Evolutionary conservation across 2,797 vertebrate species (phyloP).

Genomic region (Squalus acanthias): DNA sequence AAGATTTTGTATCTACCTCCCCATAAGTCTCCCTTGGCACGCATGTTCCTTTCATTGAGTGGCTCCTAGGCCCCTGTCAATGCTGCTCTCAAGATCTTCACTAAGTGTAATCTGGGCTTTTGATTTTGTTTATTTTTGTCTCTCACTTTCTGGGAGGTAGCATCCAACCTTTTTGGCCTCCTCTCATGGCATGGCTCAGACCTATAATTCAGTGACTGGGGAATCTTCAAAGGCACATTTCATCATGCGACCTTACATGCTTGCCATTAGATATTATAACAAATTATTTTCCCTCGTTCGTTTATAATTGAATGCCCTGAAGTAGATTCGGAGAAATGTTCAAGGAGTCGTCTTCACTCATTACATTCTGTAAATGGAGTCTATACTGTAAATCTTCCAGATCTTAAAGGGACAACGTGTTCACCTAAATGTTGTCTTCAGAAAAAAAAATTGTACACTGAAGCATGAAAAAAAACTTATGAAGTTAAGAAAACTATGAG

Average conservation of each 20-base stretch:
- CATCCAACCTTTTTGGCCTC: background rate
- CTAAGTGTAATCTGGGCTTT: background rate
- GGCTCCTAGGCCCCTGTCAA: background rate
- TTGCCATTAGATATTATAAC: background rate
- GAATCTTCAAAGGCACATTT: background rate
- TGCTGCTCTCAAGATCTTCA: background rate
- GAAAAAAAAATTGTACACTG: background rate
- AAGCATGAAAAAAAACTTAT: background rate
- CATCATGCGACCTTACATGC: background rate
- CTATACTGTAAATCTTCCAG: background rate
- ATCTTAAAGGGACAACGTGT: background rate
- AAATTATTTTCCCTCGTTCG: no score
- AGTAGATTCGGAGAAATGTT: background rate
- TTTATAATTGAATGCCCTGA: background rate
- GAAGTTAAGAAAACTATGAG: background rate
- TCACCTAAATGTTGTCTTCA: background rate
- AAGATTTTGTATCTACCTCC: no score
- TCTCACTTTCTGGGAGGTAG: background rate
- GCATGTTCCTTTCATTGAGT: no score
- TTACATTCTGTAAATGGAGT: background rate
- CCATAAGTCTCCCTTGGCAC: no score
- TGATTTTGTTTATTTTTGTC: background rate
- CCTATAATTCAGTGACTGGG: background rate
- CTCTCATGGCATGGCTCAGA: background rate
- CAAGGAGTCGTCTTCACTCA: background rate